phyloP scores from a whole-genome alignment of 2,113 vertebrate species.

The Xyliphius kryptos region DNA sequence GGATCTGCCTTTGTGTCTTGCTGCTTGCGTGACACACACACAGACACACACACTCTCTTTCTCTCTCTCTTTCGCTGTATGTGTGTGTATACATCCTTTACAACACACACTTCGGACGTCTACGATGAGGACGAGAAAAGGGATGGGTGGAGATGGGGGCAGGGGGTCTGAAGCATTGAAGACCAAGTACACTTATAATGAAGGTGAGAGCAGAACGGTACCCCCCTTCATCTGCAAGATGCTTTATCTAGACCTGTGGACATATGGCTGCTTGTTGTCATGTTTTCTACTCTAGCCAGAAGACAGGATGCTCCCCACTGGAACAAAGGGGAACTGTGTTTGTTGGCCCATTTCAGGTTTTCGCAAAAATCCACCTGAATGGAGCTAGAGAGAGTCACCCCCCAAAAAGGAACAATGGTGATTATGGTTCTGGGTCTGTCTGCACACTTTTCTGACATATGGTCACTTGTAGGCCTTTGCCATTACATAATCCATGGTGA shows the following conservation, averaged over 20 bases:
- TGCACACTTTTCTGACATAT: constrained; percentile 41
- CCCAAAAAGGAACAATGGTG: constrained; percentile 29
- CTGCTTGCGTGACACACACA: constrained; percentile 37
- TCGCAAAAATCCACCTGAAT: constrained; percentile 34
- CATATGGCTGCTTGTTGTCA: constrained; percentile 40
- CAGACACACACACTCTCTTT: constrained; percentile 6
- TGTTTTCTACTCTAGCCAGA: constrained; percentile 34
- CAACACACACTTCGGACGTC: constrained; percentile 34
- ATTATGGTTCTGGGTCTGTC: constrained; percentile 29
- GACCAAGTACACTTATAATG: constrained; percentile 29
- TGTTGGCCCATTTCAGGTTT: constrained; percentile 25
- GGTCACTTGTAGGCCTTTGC: constrained; percentile 43
- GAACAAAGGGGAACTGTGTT: constrained; percentile 29
- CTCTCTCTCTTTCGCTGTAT: not conserved
- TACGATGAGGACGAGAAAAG: constrained; percentile 31
- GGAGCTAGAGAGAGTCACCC: constrained; percentile 13
- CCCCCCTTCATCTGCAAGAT: constrained; percentile 8
- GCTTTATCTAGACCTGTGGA: constrained; percentile 37
- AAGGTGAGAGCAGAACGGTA: constrained; percentile 26
- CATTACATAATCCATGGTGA: constrained; percentile 45
- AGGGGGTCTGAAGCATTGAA: constrained; percentile 28
- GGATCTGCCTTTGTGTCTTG: constrained; percentile 44
- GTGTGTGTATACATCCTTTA: constrained; percentile 1
- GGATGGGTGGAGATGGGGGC: constrained; percentile 1
- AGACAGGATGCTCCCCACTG: constrained; percentile 27